phyloP scores from a whole-genome alignment of 2,113 vertebrate species.

The Oncorhynchus nerka region DNA sequence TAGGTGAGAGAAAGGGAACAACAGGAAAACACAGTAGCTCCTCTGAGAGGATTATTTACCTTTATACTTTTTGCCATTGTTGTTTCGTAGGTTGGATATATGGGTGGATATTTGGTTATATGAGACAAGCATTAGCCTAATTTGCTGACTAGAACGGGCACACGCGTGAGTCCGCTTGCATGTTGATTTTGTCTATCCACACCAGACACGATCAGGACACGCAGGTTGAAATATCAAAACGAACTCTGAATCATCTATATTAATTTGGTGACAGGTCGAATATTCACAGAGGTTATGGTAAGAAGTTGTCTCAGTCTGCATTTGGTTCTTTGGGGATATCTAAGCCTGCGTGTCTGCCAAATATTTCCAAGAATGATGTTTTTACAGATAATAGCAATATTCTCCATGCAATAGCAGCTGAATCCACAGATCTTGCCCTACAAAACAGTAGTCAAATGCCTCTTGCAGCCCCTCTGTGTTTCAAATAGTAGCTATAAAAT shows the following conservation, averaged over 20 bases:
- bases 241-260: no score
- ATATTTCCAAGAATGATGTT: slow-evolving; percentile 1
- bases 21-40: no score
- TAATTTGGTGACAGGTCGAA: no score
- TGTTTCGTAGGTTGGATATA: no score
- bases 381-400: background rate
- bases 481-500: slow-evolving; percentile 10
- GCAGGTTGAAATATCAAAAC: no score
- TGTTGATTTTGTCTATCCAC: no score
- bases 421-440: background rate
- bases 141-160: background rate
- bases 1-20: slow-evolving; percentile 73
- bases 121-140: no score
- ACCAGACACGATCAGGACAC: no score
- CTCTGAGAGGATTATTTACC: no score
- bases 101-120: no score
- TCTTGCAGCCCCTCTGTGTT: slow-evolving; percentile 27
- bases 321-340: background rate
- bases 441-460: background rate
- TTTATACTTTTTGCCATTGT: no score
- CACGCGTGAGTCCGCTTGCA: no score
- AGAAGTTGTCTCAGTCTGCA: background rate
- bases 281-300: background rate
- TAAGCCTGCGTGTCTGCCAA: background rate
- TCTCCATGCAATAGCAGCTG: slow-evolving; percentile 1